Base-by-base conservation (phyloP, 1,140 invertebrate species). In the Diachasmimorpha longicaudata region DNA sequence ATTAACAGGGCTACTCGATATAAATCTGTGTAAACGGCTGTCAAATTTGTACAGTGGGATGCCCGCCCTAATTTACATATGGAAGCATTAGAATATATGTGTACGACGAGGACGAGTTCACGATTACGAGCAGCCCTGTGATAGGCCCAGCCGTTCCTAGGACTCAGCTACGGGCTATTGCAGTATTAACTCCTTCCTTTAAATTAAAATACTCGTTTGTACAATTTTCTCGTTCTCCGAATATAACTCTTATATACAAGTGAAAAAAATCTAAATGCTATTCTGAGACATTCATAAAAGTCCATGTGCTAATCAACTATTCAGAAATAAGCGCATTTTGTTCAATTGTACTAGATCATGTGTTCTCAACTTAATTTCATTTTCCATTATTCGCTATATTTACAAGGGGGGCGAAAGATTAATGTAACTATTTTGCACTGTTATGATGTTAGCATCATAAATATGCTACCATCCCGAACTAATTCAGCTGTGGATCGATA, bases 301-400 rank as follows among this genome's bases (percentile, higher is more conserved):
- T 63, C 58, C 21, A 63, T 23, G 11, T 14, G 14, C 8, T 25
- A 25, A 63, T 63, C 23, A 63, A 25, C 58, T 4, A 63, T 63
- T 63, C 58, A 63, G 58, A 63, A 63, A 52, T 75, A 78, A 77
- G 75, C 77, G 74, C 74, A 73, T 77, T 75, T 74, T 48, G 58
- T 77, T 79, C 76, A 25, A 63, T 77, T 77, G 75, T 77, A 74
- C 75, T 79, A 75, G 19, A 75, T 74, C 19, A 37, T 74, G 74
- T 63, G 9, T 55, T 55, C n/a, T 63, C 23, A 23, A 63, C 58
- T 63, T 23, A 63, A 63, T 25, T 19, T 4, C 8, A n/a, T 25
- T 63, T 3, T 25, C 10, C 1, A 14, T 63, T 25, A 63, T 63
- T 72, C 42, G 58, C 63, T 76, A 79, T 37, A 76, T 42, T 70